These are phyloP conservation scores for Atopsyche davidsoni DNA, from an alignment of 1,140 invertebrate species.

Conservation along the genomic window DNA sequence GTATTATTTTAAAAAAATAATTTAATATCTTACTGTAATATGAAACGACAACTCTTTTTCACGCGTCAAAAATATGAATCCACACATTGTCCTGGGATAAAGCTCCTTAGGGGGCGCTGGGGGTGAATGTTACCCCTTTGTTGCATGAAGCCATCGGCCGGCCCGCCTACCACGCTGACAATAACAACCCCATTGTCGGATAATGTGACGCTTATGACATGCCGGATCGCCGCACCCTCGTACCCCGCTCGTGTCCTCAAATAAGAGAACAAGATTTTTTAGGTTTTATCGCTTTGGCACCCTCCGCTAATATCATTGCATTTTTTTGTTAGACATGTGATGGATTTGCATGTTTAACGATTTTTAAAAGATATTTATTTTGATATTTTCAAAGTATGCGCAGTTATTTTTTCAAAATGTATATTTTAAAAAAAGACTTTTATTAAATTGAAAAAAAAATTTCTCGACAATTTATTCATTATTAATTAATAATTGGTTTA, in stretches of 20 bases:
- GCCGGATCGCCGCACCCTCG: not conserved
- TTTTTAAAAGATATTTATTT: too few species aligned
- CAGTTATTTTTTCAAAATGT: too few species aligned
- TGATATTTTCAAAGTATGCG: too few species aligned
- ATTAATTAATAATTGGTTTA: too few species aligned
- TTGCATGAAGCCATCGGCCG: constrained; percentile 7
- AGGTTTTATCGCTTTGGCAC: constrained; percentile 10
- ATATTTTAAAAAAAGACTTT: too few species aligned
- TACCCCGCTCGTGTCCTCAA: not conserved
- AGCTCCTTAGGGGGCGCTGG: constrained; percentile 4
- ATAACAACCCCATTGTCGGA: constrained; percentile 13
- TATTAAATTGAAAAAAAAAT: too few species aligned
- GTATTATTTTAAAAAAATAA: too few species aligned
- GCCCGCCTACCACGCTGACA: constrained; percentile 10
- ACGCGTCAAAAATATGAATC: constrained; percentile 21
- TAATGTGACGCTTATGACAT: constrained; percentile 26
- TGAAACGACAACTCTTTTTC: constrained; percentile 18
- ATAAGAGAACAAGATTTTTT: constrained; percentile 12
- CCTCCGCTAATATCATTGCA: constrained; percentile 3
- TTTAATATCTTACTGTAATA: too few species aligned
- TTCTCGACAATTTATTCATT: too few species aligned
- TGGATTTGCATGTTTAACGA: too few species aligned
- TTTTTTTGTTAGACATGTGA: too few species aligned
- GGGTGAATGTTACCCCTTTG: constrained; percentile 10
- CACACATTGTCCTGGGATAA: constrained; percentile 17